These are phyloP conservation scores for Galerucella nymphaeae DNA, from an alignment of 2,888 invertebrate species.

Conservation along the genomic window DNA sequence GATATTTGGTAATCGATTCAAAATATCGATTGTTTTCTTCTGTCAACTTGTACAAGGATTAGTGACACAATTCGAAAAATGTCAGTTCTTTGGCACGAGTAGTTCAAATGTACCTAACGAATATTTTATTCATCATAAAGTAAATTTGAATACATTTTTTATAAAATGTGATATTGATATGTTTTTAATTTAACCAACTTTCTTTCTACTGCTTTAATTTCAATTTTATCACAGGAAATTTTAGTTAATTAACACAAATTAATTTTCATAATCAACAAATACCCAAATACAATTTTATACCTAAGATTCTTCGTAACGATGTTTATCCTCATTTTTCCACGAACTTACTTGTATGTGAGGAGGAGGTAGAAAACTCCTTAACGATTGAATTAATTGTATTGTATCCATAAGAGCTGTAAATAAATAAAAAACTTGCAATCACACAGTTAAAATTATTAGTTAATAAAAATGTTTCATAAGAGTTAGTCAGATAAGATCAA, in stretches of 20 bases:
- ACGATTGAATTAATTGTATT: constrained; percentile 86
- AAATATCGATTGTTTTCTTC: too few species aligned
- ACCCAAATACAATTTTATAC: constrained; percentile 9
- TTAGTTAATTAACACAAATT: too few species aligned
- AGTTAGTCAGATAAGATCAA: constrained; percentile 59
- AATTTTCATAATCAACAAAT: constrained; percentile 6
- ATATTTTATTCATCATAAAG: too few species aligned
- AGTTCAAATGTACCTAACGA: too few species aligned
- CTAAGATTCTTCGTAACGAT: constrained; percentile 65
- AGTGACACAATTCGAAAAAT: not conserved
- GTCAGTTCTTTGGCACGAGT: not conserved
- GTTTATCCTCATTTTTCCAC: constrained; percentile 88
- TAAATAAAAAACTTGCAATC: constrained; percentile 8
- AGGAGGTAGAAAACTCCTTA: constrained; percentile 86
- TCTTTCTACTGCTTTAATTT: too few species aligned
- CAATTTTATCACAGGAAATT: too few species aligned
- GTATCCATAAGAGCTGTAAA: constrained; percentile 84
- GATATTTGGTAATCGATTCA: too few species aligned
- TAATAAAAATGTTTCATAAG: constrained; percentile 1
- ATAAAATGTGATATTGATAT: too few species aligned
- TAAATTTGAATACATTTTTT: too few species aligned
- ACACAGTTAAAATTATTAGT: constrained; percentile 12
- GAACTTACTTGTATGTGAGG: constrained; percentile 90
- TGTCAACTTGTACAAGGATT: too few species aligned
- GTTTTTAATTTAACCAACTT: too few species aligned